A percentile compares a stretch with the other conserved stretches of the same genome.
phyloP scores from a whole-genome alignment of 30 jellyfish, hydroid and myxozoan species.

The Aurelia aurita complex sp. Pacific region DNA sequence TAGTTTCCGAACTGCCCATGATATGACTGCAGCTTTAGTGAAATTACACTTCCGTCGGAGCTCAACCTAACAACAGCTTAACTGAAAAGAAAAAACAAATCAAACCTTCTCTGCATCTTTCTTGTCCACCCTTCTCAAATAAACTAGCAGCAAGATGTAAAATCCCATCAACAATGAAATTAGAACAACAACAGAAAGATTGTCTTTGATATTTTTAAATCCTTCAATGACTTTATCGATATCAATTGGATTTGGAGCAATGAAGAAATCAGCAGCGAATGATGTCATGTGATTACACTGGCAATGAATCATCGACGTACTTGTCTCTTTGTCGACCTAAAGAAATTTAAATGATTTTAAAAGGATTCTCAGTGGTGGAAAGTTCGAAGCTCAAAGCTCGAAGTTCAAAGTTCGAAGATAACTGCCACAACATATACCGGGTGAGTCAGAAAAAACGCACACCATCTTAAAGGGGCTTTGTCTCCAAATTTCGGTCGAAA shows the following conservation, averaged over 20 bases:
- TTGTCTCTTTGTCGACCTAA: slow-evolving; percentile 76
- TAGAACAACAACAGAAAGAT: slow-evolving; percentile 57
- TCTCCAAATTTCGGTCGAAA: too few species aligned
- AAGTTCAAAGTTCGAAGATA: too few species aligned
- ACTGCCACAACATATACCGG: too few species aligned
- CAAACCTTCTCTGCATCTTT: slow-evolving; percentile 69
- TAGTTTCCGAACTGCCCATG: too few species aligned
- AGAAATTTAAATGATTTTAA: background rate
- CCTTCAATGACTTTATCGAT: slow-evolving; percentile 83
- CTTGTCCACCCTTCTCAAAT: slow-evolving; percentile 53
- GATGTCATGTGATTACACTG: slow-evolving; percentile 82
- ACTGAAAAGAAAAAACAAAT: background rate
- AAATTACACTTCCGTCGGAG: too few species aligned
- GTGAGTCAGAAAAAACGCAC: too few species aligned
- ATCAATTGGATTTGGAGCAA: slow-evolving; percentile 94
- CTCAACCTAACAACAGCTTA: too few species aligned
- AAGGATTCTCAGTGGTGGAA: background rate
- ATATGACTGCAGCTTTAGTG: too few species aligned
- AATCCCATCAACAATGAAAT: slow-evolving; percentile 12
- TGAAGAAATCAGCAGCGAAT: slow-evolving; percentile 82
- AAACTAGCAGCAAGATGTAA: slow-evolving; percentile 49
- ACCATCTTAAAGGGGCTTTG: too few species aligned
- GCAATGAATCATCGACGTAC: slow-evolving; percentile 68
- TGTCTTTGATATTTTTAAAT: slow-evolving; percentile 63
- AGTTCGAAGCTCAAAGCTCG: too few species aligned